Percentiles rank a stretch among this genome's conserved stretches.
phyloP scores from a whole-genome alignment of 2,113 vertebrate species.

The Zingel zingel region DNA sequence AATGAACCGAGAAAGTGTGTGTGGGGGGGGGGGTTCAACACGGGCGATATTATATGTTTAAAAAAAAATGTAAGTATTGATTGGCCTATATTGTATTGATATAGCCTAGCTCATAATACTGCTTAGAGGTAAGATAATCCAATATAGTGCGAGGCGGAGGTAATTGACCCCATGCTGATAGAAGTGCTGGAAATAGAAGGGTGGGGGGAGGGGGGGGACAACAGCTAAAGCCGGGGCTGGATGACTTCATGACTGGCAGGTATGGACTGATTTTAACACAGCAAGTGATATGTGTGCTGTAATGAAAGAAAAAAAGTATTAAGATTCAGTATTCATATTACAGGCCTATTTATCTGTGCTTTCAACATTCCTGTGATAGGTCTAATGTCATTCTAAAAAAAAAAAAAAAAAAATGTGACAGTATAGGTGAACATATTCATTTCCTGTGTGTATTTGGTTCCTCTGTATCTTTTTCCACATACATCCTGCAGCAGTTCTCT shows the following conservation, averaged over 20 bases:
- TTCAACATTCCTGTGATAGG: background rate
- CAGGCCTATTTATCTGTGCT: background rate
- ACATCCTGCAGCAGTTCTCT: slow-evolving; percentile 22
- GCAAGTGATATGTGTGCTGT: background rate
- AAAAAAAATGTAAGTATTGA: slow-evolving; percentile 55
- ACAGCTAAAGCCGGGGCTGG: slow-evolving; percentile 13
- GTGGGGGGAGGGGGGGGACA: too few relatives aligned
- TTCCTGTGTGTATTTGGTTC: background rate
- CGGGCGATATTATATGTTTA: slow-evolving; percentile 16
- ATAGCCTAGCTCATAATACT: slow-evolving; percentile 58
- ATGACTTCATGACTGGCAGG: slow-evolving; percentile 49
- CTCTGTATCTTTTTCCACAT: background rate
- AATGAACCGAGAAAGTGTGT: background rate
- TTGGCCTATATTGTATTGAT: slow-evolving; percentile 61
- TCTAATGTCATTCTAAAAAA: background rate
- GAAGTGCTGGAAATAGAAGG: slow-evolving; percentile 37
- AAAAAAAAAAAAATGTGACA: too few relatives aligned
- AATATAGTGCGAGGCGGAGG: slow-evolving; percentile 60
- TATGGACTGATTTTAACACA: slow-evolving; percentile 15
- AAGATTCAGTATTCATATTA: background rate
- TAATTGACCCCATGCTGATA: slow-evolving; percentile 70
- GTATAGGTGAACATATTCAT: background rate
- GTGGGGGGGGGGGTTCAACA: background rate
- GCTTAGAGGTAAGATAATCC: slow-evolving; percentile 68
- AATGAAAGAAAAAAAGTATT: background rate